Base-by-base conservation (phyloP, 2,797 vertebrate genomes). In the Emydoidea blandingii region DNA sequence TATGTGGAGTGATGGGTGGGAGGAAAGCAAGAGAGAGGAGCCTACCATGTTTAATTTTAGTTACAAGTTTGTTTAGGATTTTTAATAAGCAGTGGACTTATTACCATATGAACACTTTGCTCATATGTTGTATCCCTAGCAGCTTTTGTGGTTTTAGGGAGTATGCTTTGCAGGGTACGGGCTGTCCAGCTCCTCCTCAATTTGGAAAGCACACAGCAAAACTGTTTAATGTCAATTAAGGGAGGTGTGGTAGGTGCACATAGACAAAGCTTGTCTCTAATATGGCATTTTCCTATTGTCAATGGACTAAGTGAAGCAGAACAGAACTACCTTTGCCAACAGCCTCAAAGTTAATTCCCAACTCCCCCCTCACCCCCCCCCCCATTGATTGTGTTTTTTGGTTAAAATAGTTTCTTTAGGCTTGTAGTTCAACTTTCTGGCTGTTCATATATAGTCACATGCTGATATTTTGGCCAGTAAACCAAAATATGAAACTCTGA, bases 261-360 rank as follows among this genome's bases (percentile, higher is more conserved):
- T 8, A n/a, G 7, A 62, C n/a, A 72, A 41, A 37, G 34, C 62
- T 3, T 96, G 93, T 95, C 96, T 95, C 86, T 86, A 92, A 4
- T 31, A 62, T 92, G 95, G 94, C 92, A 96, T 82, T 95, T 76
- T 92, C 95, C 93, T 85, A 88, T 68, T 81, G 91, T 92, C 94
- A 85, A 56, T 1, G 90, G 88, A 88, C 88, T 91, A 85, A 93
- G 79, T 91, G 89, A 83, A 93, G 44, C 74, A 78, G 41, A 78
- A 76, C 41, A 47, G 14, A 15, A 29, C 2, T 49, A 49, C 27
- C 15, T 49, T 78, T 47, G 74, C 29, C 74, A 78, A 49, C 4
- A 49, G 15, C 25, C 44, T 78, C 74, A 95, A 72, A 12, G 21
- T 89, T 65, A 81, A 86, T 81, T 81, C 19, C 21, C 57, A 37